phyloP scores from a whole-genome alignment of 2,113 vertebrate genomes.

The Ceuthmochares aereus region DNA sequence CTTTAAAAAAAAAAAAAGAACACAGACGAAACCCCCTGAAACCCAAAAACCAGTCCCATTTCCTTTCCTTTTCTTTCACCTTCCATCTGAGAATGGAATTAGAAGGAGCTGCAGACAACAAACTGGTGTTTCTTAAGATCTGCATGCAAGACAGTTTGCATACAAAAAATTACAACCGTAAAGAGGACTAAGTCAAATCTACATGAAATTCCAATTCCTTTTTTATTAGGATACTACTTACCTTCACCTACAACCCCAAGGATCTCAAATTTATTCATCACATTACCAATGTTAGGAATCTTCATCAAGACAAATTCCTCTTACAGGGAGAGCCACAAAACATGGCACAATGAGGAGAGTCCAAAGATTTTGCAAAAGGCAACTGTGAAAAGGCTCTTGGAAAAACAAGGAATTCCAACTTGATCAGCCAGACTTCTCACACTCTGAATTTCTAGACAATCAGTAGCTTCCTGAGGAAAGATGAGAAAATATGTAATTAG shows the following conservation, averaged over 20 bases:
- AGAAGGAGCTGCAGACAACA: neutral
- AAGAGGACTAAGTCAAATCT: neutral
- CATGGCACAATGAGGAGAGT: slow-evolving; percentile 69
- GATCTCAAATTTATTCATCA: slow-evolving; percentile 99
- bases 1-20: neutral
- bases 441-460: slow-evolving; percentile 35
- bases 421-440: slow-evolving; percentile 19
- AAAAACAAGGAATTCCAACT: slow-evolving; percentile 16
- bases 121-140: neutral
- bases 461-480: slow-evolving; percentile 51
- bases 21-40: neutral
- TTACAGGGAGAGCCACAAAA: slow-evolving; percentile 79
- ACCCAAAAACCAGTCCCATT: neutral
- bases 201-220: neutral
- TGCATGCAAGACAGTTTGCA: neutral
- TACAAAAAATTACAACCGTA: neutral
- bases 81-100: neutral
- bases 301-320: slow-evolving; percentile 96
- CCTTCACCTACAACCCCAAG: slow-evolving; percentile 99
- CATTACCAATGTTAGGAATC: slow-evolving; percentile 97
- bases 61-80: neutral
- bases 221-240: slow-evolving; percentile 74
- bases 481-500: slow-evolving; percentile 46
- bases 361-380: slow-evolving; percentile 19
- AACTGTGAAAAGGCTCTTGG: neutral